Base-by-base conservation (phyloP, 2,797 vertebrate species). In the Platyrinchus mystaceus region DNA sequence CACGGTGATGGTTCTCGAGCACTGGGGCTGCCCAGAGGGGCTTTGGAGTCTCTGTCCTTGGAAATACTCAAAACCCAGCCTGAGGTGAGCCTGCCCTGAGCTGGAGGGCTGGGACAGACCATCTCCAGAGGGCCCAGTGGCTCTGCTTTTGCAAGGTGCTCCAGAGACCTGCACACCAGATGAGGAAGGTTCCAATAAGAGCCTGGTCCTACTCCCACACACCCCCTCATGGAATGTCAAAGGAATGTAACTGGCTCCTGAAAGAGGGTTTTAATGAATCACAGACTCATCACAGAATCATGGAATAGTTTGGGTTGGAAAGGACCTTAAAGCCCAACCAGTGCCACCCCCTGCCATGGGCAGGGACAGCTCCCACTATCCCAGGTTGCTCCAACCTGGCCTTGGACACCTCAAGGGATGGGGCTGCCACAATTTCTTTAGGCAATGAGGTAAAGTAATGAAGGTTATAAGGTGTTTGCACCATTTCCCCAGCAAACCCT, bases 231-330 rank as follows among this genome's bases (percentile, higher is more conserved):
- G 14, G 58, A 24, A 44, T 0, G 15, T 6, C 34, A 32, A 44
- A 60, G 16, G 41, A 44, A 11, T 0, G 4, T 1, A 32, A n/a
- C 24, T 11, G 27, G 3, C 22, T n/a, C 67, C 20, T 37, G 14
- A 24, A 82, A 41, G 1, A 46, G n/a, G 12, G 18, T 26, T 83
- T 70, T 28, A 46, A 46, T 9, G 26, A 53, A 18, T 43, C 44
- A 58, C 12, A 11, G 60, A 64, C 23, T 10, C 49, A 63, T 11
- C 36, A 16, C 5, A 43, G 68, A 8, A 28, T 18, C 24, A 24
- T 44, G 24, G 36, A 18, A 18, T 36, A 24, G 34, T 21, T 49
- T 66, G 39, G 56, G 49, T 18, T 4, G 60, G 36, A 32, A 36
- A 9, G 41, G 32, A 34, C 7, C 16, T 36, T 14, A 30, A 74